Base-by-base conservation (phyloP, 2,797 vertebrate species). In the Carduelis carduelis region DNA sequence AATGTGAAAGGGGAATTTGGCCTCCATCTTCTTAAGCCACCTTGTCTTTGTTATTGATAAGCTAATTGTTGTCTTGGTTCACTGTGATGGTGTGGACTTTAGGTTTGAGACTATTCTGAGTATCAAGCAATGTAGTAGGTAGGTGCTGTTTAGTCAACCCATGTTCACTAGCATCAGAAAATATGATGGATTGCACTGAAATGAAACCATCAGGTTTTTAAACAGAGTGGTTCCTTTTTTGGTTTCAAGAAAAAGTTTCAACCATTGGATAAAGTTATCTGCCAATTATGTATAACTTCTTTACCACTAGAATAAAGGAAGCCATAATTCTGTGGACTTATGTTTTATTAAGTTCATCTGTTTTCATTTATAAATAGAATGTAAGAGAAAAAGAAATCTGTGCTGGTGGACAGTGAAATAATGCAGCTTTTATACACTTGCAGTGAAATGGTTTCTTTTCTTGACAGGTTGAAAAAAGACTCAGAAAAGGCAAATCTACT, bases 281-380 rank as follows among this genome's bases (percentile, higher is more conserved):
- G 96, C 96, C 97, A 97, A 97, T 98, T 98, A 97, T 81, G 55
- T 95, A 94, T 97, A 97, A 97, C 91, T 97, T 80, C 91, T 97
- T 96, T 93, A 96, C 95, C 95, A 90, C 91, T 95, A 96, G 93
- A 94, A 98, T 93, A 98, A 97, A 97, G 97, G 96, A 97, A 97
- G 90, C 95, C 91, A 50, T 98, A 97, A 97, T 98, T 97, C 75
- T 95, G 76, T 90, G 90, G 91, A 55, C 90, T 96, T 97, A 90
- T 0, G 1, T 97, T 97, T 97, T 97, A 98, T 97, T 97, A 95
- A 95, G 89, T 96, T 97, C 96, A 96, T 98, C 97, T 98, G 98
- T 97, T 98, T 97, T 97, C 91, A 96, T 97, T 98, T 97, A 97
- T 97, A 96, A 97, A 97, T 70, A 86, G 89, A 95, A 95, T 80